Conservation (phyloP, 2,113 vertebrate genomes). For the Ardeotis arabs region DNA sequence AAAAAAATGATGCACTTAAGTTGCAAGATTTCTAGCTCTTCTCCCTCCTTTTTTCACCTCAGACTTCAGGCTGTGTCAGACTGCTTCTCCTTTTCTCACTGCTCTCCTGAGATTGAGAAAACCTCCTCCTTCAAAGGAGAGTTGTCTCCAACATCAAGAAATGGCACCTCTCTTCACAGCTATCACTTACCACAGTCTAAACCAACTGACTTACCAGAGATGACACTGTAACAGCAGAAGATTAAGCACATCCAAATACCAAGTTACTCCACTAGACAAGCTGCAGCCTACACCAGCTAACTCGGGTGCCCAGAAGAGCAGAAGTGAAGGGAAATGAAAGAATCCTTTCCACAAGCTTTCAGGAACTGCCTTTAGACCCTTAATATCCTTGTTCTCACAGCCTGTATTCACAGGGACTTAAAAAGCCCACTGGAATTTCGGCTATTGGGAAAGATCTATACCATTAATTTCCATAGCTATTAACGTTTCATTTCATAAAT, state of each 20-base stretch:
- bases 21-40: neutral
- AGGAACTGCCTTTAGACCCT: neutral
- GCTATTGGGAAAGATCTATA: neutral
- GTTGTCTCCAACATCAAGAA: neutral
- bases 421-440: neutral
- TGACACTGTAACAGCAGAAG: neutral
- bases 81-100: neutral
- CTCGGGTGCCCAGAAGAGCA: neutral
- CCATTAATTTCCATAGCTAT: neutral
- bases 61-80: neutral
- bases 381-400: neutral
- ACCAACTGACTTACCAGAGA: neutral
- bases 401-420: neutral
- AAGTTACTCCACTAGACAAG: neutral
- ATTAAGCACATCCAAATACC: neutral
- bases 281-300: neutral
- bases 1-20: neutral
- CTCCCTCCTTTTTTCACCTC: neutral
- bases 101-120: neutral
- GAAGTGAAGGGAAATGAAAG: neutral
- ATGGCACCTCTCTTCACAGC: neutral
- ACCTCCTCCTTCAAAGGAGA: neutral
- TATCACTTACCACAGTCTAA: neutral
- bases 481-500: neutral
- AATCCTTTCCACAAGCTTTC: neutral